These are phyloP conservation scores for Pachyramphus minor DNA, from an alignment of 2,113 vertebrate genomes.

Conservation along the genomic window DNA sequence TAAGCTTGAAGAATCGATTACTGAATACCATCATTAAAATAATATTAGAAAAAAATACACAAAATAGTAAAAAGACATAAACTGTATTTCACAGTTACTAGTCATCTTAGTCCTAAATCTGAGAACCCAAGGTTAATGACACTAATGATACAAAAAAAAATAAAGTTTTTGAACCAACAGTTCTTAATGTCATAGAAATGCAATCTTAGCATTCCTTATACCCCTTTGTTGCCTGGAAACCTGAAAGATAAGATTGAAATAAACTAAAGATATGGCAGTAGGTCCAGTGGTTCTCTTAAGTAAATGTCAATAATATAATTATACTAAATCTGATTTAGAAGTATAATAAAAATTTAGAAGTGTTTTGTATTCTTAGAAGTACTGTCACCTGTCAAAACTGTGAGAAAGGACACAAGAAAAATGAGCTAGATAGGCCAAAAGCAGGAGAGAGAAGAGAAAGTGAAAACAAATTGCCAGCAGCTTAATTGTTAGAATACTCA, in stretches of 20 bases:
- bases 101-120: not conserved
- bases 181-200: not conserved
- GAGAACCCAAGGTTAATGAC: not conserved
- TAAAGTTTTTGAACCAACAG: not conserved
- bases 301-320: not conserved
- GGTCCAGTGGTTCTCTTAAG: not conserved
- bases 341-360: not conserved
- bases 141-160: not conserved
- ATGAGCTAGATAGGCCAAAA: not conserved
- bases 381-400: not conserved
- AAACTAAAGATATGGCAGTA: not conserved
- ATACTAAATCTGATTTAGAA: not conserved
- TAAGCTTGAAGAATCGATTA: not conserved
- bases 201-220: not conserved
- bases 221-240: not conserved
- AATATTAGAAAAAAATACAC: not conserved
- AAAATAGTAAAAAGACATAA: not conserved
- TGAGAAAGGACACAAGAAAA: not conserved
- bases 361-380: not conserved
- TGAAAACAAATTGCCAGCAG: not conserved
- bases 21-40: not conserved
- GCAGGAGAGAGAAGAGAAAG: not conserved
- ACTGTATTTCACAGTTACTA: not conserved
- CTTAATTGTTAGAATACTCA: not conserved
- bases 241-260: not conserved